Base-by-base conservation (phyloP, 30 jellyfish, hydroid and myxozoan genomes). In the Catostylus mosaicus region DNA sequence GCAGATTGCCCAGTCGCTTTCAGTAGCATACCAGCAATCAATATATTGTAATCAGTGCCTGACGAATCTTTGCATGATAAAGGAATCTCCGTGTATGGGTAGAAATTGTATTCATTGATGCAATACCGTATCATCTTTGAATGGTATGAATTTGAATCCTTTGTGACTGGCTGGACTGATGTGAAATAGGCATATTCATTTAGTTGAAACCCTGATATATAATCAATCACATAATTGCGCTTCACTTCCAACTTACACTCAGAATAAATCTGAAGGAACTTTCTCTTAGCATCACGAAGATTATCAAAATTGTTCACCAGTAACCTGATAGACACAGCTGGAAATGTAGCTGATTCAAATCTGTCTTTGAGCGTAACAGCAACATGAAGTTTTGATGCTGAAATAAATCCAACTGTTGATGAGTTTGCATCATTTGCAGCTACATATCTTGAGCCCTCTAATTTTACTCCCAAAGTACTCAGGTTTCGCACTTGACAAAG, bases 1-100 rank as follows among this genome's bases (percentile, higher is more conserved):
- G 92, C 92, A n/a, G 86, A n/a, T 29, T 52, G 54, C 16, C 86
- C 86, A 32, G 82, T 82, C 8, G 85, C 82, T 10, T 68, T 82
- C 20, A 82, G 20, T n/a, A 82, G 29, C 36, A 45, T 54, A 10
- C 92, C 92, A 51, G 78, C 84, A 32, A 82, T 48, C 59, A 82
- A 43, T 38, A 82, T 57, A 27, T 82, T 82, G 60, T 60, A 82
- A 18, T 69, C 50, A 6, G 30, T 56, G n/a, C 85, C 86, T 22
- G 85, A 22, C 4, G 47, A 22, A 63, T 82, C 82, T 47, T 54
- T 40, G 75, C 92, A 82, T 0, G 45, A 35, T 11, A 82, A 10
- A 0, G 80, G 92, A 6, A 82, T 82, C 73, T 82, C 92, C 6
- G 92, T 82, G 31, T 52, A 82, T 22, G 86, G 48, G 20, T 33